Evolutionary conservation across 23 tunicate species (phyloP).

Genomic region (Diplosoma virens): DNA sequence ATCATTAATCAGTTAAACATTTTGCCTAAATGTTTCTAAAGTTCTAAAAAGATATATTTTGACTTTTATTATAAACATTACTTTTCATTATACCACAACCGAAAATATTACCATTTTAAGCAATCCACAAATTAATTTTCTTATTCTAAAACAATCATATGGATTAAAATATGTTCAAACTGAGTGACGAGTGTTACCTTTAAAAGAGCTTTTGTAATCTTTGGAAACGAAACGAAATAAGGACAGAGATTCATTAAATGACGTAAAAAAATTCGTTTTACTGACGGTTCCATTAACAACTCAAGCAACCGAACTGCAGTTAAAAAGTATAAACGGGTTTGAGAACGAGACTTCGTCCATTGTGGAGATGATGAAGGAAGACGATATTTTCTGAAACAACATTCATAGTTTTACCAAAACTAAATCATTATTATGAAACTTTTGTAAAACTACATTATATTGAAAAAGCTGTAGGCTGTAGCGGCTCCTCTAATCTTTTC

Average conservation of each 20-base stretch:
- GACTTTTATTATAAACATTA: no score
- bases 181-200: slow-evolving; percentile 31
- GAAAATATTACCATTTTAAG: no score
- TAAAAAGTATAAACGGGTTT: slow-evolving; percentile 31
- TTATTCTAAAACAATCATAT: background rate
- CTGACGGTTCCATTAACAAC: slow-evolving; percentile 58
- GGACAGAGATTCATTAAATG: slow-evolving; percentile 60
- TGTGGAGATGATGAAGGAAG: slow-evolving; percentile 38
- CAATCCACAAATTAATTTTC: no score
- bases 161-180: background rate
- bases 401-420: no score
- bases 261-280: slow-evolving; percentile 54
- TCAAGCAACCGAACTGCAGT: slow-evolving; percentile 55
- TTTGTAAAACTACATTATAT: no score
- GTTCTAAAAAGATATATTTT: no score
- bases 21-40: no score
- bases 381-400: slow-evolving; percentile 42
- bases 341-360: slow-evolving; percentile 43
- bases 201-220: slow-evolving; percentile 40
- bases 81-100: no score
- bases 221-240: slow-evolving; percentile 68
- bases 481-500: no score
- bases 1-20: no score
- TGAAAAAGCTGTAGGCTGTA: no score
- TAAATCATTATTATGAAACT: no score